Percentiles rank a stretch among this genome's conserved stretches.
Conservation (phyloP, 2,113 vertebrate genomes). For the Vulpes ferrilata region DNA sequence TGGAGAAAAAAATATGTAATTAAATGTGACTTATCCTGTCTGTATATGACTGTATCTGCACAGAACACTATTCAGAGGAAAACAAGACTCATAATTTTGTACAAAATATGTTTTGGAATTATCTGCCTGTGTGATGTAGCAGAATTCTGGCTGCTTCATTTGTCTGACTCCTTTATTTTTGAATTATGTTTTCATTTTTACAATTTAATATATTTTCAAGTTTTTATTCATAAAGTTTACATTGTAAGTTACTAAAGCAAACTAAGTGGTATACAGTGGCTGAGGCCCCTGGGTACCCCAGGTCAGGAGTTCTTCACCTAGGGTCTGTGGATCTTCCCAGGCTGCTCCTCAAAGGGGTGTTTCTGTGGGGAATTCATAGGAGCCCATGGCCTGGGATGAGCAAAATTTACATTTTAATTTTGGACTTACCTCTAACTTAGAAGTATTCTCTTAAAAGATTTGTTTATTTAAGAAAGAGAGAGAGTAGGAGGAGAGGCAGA, state of each 20-base stretch:
- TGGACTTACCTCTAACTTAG: background rate
- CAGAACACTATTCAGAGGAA: background rate
- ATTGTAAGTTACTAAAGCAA: background rate
- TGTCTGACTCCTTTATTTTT: background rate
- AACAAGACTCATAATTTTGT: background rate
- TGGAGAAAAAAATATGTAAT: background rate
- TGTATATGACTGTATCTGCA: no score
- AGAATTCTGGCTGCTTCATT: background rate
- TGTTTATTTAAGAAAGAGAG: background rate
- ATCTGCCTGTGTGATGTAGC: background rate
- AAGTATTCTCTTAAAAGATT: background rate
- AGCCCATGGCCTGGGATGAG: background rate
- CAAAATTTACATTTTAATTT: background rate
- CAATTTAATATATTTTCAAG: background rate
- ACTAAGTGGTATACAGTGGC: no score
- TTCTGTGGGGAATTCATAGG: background rate
- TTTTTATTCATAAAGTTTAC: background rate
- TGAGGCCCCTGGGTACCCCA: accelerated
- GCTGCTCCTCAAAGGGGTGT: no score
- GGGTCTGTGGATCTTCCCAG: background rate
- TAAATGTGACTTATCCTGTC: no score
- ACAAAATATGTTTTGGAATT: background rate
- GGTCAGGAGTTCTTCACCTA: background rate
- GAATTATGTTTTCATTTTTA: background rate
- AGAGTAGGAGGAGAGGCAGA: background rate